Conservation (phyloP, 2,888 invertebrate species). For the Cheilosia vulpina region DNA sequence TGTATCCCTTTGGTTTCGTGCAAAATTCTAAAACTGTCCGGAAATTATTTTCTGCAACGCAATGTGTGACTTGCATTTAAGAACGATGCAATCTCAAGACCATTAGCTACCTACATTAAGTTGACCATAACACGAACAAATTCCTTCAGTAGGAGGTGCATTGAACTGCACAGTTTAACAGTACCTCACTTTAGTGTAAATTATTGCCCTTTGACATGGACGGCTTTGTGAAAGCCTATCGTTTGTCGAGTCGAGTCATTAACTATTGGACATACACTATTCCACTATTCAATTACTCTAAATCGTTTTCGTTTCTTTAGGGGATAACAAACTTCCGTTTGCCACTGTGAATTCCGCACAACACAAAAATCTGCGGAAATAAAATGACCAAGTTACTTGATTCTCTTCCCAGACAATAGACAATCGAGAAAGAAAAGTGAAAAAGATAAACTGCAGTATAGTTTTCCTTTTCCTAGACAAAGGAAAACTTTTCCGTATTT, state of each 20-base stretch:
- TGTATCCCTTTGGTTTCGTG: conserved; percentile 3
- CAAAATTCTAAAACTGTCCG: conserved; percentile 7
- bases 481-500: conserved; percentile 46
- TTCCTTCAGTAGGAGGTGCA: too few species aligned
- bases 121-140: neutral
- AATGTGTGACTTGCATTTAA: conserved; percentile 30
- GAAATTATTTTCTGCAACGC: conserved; percentile 29
- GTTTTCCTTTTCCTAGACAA: conserved; percentile 41
- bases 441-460: conserved; percentile 53
- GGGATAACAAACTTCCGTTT: neutral
- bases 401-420: conserved; percentile 20
- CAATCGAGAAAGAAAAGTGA: conserved; percentile 36
- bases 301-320: neutral
- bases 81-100: neutral
- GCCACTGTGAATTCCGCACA: conserved; percentile 29
- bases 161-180: too few species aligned
- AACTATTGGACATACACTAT: neutral
- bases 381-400: conserved; percentile 55
- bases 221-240: too few species aligned
- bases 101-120: neutral
- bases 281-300: neutral
- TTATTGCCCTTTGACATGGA: too few species aligned
- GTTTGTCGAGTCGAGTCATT: too few species aligned
- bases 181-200: too few species aligned
- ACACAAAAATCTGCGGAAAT: conserved; percentile 28